Evolutionary conservation across 1,140 invertebrate genomes (phyloP).

Genomic region (Bombyx mandarina): DNA sequence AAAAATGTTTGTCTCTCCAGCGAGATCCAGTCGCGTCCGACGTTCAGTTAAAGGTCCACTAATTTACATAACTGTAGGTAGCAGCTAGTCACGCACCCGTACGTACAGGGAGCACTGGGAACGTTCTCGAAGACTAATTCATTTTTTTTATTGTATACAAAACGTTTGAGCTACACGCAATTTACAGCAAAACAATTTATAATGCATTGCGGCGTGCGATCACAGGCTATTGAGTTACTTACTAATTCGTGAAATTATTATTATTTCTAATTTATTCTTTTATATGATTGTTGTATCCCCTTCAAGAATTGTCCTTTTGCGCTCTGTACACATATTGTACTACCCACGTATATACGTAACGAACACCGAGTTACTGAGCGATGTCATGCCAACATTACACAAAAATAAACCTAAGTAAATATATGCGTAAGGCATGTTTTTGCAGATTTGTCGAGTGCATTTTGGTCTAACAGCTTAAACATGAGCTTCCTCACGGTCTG

Average conservation of each 20-base stretch:
- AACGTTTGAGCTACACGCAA: too few relatives aligned
- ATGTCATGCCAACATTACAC: slow-evolving; percentile 55
- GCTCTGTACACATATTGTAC: too few relatives aligned
- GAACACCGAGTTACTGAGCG: slow-evolving; percentile 14
- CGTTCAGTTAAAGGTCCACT: slow-evolving; percentile 8
- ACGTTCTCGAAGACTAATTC: too few relatives aligned
- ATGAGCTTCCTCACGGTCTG: too few relatives aligned
- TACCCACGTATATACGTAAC: slow-evolving; percentile 1
- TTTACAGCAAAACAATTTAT: too few relatives aligned
- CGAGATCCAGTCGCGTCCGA: slow-evolving; percentile 17
- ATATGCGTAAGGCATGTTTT: slow-evolving; percentile 56
- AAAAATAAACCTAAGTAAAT: background rate
- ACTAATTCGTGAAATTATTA: too few relatives aligned
- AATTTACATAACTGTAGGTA: slow-evolving; percentile 23
- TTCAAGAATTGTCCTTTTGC: too few relatives aligned
- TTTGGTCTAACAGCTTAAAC: slow-evolving; percentile 36
- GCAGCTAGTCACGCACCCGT: slow-evolving; percentile 23
- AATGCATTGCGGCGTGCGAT: too few relatives aligned
- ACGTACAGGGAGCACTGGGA: background rate
- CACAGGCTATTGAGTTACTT: too few relatives aligned
- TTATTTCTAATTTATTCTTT: too few relatives aligned
- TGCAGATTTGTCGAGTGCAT: slow-evolving; percentile 29
- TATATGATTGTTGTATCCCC: too few relatives aligned
- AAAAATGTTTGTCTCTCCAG: slow-evolving; percentile 1
- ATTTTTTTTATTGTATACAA: too few relatives aligned